phyloP scores from a whole-genome alignment of 2,888 invertebrate species.

The Leptarthrus brevirostris region DNA sequence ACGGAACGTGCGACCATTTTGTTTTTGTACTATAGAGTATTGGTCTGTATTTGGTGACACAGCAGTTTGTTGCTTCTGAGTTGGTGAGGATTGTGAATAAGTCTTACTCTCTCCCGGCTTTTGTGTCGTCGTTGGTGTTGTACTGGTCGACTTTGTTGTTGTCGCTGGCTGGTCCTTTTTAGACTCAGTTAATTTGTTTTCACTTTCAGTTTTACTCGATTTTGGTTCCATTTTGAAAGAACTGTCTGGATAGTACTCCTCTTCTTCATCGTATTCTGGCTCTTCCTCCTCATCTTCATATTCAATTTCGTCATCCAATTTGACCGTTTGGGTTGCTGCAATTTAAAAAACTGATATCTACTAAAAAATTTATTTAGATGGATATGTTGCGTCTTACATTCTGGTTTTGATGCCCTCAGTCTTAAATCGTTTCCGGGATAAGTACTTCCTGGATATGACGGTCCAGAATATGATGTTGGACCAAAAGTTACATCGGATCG shows the following conservation, averaged over 20 bases:
- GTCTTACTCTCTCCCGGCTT: constrained; percentile 55
- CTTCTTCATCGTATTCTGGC: constrained; percentile 69
- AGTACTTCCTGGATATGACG: background rate
- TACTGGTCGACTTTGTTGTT: constrained; percentile 40
- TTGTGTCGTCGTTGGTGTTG: too few species aligned
- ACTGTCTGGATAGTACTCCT: constrained; percentile 71
- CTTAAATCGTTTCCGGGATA: too few species aligned
- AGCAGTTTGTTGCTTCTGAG: constrained; percentile 62
- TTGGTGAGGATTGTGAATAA: constrained; percentile 61
- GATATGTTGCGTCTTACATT: constrained; percentile 13
- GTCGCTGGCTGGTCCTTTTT: constrained; percentile 35
- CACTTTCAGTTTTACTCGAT: constrained; percentile 55
- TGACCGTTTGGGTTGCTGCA: constrained; percentile 56
- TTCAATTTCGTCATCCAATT: constrained; percentile 66
- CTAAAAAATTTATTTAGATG: constrained; percentile 9
- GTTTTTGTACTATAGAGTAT: constrained; percentile 63
- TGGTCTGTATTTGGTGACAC: constrained; percentile 58
- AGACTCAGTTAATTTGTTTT: constrained; percentile 55
- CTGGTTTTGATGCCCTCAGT: constrained; percentile 37
- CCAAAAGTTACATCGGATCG: constrained; percentile 62
- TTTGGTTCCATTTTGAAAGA: constrained; percentile 61
- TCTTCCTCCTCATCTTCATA: constrained; percentile 70
- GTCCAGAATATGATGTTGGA: constrained; percentile 53
- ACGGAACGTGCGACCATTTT: constrained; percentile 61
- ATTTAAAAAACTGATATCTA: constrained; percentile 9